Conservation (phyloP, 1,140 invertebrate genomes). For the Xylocopa sonorina region DNA sequence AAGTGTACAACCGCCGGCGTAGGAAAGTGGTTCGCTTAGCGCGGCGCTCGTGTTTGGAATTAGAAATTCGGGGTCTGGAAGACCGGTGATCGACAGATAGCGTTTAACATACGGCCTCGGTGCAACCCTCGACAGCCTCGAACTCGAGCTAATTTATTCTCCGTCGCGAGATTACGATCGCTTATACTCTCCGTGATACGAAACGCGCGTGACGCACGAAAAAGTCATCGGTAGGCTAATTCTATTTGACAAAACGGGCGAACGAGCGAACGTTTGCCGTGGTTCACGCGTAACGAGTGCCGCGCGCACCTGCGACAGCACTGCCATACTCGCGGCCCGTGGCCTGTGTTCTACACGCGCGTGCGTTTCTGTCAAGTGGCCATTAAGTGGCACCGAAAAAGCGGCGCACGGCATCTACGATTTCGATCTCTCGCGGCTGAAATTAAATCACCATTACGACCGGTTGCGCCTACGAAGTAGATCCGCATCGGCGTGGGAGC, state of each 20-base stretch:
- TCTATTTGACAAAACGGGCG: constrained; percentile 54
- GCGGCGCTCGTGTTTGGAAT: neutral
- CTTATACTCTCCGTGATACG: neutral
- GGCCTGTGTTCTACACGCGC: too few species aligned
- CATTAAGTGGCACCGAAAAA: constrained; percentile 74
- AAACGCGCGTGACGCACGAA: constrained; percentile 11
- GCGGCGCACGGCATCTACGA: constrained; percentile 66
- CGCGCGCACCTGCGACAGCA: constrained; percentile 43
- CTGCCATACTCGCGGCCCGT: too few species aligned
- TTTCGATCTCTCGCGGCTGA: constrained; percentile 73
- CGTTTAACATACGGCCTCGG: constrained; percentile 29
- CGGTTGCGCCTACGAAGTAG: constrained; percentile 70
- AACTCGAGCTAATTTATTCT: constrained; percentile 52
- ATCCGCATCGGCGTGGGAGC: constrained; percentile 76
- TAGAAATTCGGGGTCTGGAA: neutral
- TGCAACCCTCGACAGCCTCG: constrained; percentile 23
- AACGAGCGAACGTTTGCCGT: constrained; percentile 43
- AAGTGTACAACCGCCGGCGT: neutral
- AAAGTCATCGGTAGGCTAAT: constrained; percentile 57
- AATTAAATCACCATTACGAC: constrained; percentile 79
- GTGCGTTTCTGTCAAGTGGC: constrained; percentile 70
- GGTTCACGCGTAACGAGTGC: constrained; percentile 30
- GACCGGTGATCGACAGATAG: constrained; percentile 30
- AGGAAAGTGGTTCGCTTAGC: neutral
- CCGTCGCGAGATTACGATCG: constrained; percentile 48